Evolutionary conservation across 37 sponge, comb jelly and placozoan species (phyloP), one percentile per base, ranked within the genome.

Genomic region (Halisarca cf. caerulea): DNA sequence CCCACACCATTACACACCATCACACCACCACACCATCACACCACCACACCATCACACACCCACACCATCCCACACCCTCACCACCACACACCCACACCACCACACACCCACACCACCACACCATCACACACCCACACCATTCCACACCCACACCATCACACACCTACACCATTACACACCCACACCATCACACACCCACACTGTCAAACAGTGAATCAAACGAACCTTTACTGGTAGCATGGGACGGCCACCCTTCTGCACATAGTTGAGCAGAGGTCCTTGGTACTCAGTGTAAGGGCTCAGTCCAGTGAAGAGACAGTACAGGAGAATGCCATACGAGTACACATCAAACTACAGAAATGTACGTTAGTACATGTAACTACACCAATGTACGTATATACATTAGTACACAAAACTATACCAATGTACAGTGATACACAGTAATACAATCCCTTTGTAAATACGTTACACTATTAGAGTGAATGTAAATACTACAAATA

Each of bases 281-380:
- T 34, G 34, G 28, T 51, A 64, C 6, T 64, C 83, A 45, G 85
- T 92, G 85, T 90, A 94, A 6, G 94, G 94, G 23, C 38, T 80
- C 60, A 27, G 42, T 42, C 84, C 84, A 28, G 94, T 70, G 38
- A 82, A 84, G 59, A 94, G 64, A 53, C 75, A 90, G 71, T 86
- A 94, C 42, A 94, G 62, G 81, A 94, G 66, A 81, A 94, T 86
- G 3, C 94, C 94, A 85, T 84, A 94, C 18, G 94, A 87, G 74
- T 88, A 94, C 34, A 88, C 83, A 71, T 94, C 94, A 32, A 94
- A 58, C 84, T 84, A n/a, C 40, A 71, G 20, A n/a, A n/a, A n/a
- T n/a, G n/a, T n/a, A n/a, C n/a, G 60, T 2, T 3, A 27, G 2
- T n/a, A 6, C 25, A 27, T 9, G 60, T 59, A 27, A 3, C 25